These are phyloP conservation scores for Oryzias javanicus DNA, from an alignment of 2,113 vertebrate species.

Conservation along the genomic window DNA sequence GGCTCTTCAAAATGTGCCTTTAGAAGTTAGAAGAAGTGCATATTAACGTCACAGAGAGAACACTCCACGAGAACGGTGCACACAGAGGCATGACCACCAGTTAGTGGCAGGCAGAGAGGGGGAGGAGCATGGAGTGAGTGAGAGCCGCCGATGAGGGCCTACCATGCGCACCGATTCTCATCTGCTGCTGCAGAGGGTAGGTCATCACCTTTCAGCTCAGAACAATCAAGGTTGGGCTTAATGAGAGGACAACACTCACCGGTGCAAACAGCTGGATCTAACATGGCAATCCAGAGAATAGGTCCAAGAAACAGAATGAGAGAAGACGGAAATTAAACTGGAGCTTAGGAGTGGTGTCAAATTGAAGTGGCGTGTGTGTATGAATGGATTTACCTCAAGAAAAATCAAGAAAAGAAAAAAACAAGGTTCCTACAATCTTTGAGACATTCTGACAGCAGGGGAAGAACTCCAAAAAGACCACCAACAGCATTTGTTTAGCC, in stretches of 20 bases:
- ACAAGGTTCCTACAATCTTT: constrained; percentile 11
- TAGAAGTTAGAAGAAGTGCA: constrained; percentile 51
- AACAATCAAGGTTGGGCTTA: constrained; percentile 61
- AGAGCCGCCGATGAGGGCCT: constrained; percentile 57
- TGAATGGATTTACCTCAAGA: constrained; percentile 1
- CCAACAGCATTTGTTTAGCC: constrained; percentile 34
- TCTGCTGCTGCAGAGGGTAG: constrained; percentile 48
- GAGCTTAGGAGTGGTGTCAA: constrained; percentile 13
- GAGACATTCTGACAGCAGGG: constrained; percentile 20
- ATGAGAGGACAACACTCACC: constrained; percentile 89
- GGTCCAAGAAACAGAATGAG: constrained; percentile 86
- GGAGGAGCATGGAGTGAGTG: constrained; percentile 49
- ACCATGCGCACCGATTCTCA: constrained; percentile 49
- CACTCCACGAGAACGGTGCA: constrained; percentile 42
- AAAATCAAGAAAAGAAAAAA: constrained; percentile 6
- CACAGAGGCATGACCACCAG: constrained; percentile 56
- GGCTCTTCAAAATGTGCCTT: constrained; percentile 60
- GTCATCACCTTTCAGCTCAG: constrained; percentile 52
- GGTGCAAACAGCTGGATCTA: constrained; percentile 99
- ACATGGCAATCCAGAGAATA: constrained; percentile 92
- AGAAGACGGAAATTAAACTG: constrained; percentile 84
- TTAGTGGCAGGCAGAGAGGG: constrained; percentile 63
- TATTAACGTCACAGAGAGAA: constrained; percentile 34
- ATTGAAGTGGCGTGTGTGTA: constrained; percentile 23
- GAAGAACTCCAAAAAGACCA: constrained; percentile 33